Percentiles rank a stretch among this genome's conserved stretches.
Evolutionary conservation across 2,888 invertebrate genomes (phyloP).

Genomic region (Bursaphelenchus okinawaensis): DNA sequence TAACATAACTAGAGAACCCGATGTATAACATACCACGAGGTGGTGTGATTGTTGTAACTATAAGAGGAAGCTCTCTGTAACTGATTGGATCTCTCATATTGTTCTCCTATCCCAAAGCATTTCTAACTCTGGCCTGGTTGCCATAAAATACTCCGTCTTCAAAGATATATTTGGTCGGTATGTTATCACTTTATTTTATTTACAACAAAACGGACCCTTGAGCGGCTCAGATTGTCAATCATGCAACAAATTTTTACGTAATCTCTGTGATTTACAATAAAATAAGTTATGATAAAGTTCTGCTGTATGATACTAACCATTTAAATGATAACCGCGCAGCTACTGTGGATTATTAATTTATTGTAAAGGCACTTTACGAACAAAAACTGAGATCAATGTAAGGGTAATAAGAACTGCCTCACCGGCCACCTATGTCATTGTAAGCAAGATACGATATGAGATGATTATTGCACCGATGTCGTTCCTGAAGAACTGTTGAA

Average conservation of each 20-base stretch:
- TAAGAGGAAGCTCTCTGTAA: too few relatives aligned
- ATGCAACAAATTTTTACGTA: not conserved
- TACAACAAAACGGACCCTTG: not conserved
- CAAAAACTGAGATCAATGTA: too few relatives aligned
- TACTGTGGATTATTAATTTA: too few relatives aligned
- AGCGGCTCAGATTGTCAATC: not conserved
- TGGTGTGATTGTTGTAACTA: not conserved
- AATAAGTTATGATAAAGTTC: not conserved
- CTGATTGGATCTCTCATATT: not conserved
- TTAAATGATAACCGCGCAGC: too few relatives aligned
- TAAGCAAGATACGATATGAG: too few relatives aligned
- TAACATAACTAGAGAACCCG: too few relatives aligned
- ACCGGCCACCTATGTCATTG: too few relatives aligned
- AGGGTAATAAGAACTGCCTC: too few relatives aligned
- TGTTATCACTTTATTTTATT: not conserved
- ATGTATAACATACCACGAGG: too few relatives aligned
- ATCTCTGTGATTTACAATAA: not conserved
- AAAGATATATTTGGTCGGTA: not conserved
- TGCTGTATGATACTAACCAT: too few relatives aligned
- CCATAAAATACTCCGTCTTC: not conserved
- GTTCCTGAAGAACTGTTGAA: not conserved
- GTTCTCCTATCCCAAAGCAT: not conserved
- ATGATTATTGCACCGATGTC: not conserved
- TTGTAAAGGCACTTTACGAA: too few relatives aligned
- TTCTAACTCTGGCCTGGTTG: not conserved